Conservation (phyloP, 2,888 invertebrate genomes). For the Drosophila niveifrons region DNA sequence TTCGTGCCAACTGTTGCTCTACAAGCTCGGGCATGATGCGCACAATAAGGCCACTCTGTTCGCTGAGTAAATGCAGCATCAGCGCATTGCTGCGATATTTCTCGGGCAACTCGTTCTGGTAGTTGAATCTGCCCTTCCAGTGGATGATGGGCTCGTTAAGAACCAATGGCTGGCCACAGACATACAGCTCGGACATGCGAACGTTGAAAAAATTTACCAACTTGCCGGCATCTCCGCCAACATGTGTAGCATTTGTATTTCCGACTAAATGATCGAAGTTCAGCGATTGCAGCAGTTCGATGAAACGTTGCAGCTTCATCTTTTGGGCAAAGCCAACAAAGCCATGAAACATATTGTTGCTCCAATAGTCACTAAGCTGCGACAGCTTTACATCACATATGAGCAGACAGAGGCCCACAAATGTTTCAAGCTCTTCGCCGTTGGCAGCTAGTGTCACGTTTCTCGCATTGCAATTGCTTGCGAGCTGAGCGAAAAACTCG, state of each 20-base stretch:
- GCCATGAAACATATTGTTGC: slow-evolving; percentile 41
- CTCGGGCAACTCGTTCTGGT: slow-evolving; percentile 51
- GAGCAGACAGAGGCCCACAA: slow-evolving; percentile 65
- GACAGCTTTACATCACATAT: slow-evolving; percentile 63
- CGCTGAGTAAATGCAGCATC: slow-evolving; percentile 64
- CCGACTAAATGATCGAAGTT: slow-evolving; percentile 54
- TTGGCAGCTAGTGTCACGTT: slow-evolving; percentile 9
- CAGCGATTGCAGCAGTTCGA: slow-evolving; percentile 52
- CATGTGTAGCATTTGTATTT: background rate
- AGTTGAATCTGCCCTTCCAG: slow-evolving; percentile 67
- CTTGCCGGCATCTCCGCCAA: slow-evolving; percentile 37
- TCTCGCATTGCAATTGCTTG: slow-evolving; percentile 48
- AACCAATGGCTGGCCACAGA: slow-evolving; percentile 68
- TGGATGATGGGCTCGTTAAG: slow-evolving; percentile 68
- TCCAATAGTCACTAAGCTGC: slow-evolving; percentile 67
- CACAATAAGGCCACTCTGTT: slow-evolving; percentile 63
- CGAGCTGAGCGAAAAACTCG: slow-evolving; percentile 57
- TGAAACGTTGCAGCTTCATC: slow-evolving; percentile 60
- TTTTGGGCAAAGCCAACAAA: slow-evolving; percentile 62
- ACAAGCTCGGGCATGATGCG: slow-evolving; percentile 61
- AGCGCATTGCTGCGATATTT: slow-evolving; percentile 66
- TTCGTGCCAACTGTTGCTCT: slow-evolving; percentile 40
- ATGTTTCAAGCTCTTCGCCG: slow-evolving; percentile 63
- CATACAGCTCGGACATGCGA: slow-evolving; percentile 64
- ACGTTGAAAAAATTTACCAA: slow-evolving; percentile 61